Conservation (phyloP, 2,113 vertebrate genomes). For the Macrotis lagotis region DNA sequence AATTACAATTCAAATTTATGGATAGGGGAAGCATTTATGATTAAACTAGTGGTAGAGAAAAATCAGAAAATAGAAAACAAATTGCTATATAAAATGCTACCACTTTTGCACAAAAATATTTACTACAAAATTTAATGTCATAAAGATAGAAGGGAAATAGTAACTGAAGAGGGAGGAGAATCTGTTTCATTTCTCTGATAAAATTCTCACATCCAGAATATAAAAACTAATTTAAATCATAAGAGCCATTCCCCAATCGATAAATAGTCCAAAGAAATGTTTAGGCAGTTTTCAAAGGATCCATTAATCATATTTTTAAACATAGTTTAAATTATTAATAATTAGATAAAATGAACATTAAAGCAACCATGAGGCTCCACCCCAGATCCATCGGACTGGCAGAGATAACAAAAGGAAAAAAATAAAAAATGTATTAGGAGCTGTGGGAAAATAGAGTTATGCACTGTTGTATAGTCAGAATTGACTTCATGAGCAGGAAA, state of each 20-base stretch:
- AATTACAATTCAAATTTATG: neutral
- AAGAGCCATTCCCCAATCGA: neutral
- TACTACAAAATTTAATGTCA: neutral
- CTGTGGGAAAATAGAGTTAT: neutral
- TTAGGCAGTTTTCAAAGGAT: neutral
- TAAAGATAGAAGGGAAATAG: neutral
- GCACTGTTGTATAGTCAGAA: neutral
- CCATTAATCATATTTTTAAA: neutral
- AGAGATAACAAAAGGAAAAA: neutral
- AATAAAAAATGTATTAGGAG: neutral
- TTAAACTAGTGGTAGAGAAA: neutral
- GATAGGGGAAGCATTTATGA: neutral
- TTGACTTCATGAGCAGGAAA: neutral
- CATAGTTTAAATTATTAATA: neutral
- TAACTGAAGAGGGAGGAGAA: neutral
- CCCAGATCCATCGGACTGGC: neutral
- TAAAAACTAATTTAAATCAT: neutral
- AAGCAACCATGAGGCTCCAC: neutral
- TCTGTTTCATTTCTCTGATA: neutral
- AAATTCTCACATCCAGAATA: neutral
- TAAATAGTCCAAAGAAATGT: neutral
- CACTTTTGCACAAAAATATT: neutral
- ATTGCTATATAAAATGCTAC: neutral
- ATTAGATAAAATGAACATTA: neutral
- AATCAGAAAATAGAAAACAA: neutral